phyloP scores from a whole-genome alignment of 2,113 vertebrate species.

The Calidris pygmaea region DNA sequence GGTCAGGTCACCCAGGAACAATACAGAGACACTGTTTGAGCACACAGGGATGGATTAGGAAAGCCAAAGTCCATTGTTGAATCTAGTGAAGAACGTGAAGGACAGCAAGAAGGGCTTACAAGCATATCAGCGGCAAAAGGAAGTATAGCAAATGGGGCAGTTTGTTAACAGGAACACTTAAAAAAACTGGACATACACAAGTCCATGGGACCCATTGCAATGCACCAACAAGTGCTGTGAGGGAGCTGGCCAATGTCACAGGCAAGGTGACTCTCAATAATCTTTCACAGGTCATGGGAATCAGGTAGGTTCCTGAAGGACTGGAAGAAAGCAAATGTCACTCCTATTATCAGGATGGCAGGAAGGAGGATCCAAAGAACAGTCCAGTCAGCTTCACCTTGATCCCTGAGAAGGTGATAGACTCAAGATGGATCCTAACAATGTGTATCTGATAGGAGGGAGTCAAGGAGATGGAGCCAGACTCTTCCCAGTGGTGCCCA shows the following conservation, averaged over 20 bases:
- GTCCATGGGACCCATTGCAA: background rate
- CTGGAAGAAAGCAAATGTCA: background rate
- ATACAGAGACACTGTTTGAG: background rate
- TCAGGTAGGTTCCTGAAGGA: background rate
- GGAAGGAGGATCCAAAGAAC: background rate
- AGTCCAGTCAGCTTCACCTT: background rate
- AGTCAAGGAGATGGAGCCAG: background rate
- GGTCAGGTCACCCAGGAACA: background rate
- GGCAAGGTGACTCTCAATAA: background rate
- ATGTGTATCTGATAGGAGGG: background rate
- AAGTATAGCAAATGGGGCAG: background rate
- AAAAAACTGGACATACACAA: background rate
- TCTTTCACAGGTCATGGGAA: background rate
- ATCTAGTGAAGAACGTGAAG: background rate
- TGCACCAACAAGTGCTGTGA: background rate
- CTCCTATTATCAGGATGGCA: background rate
- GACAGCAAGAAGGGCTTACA: background rate
- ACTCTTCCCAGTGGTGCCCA: background rate
- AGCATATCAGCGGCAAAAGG: background rate
- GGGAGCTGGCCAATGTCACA: background rate
- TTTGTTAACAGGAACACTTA: background rate
- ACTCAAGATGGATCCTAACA: background rate
- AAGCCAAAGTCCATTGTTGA: background rate
- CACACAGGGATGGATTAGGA: background rate
- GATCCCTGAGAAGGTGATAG: background rate